Conservation (phyloP, 2,888 invertebrate genomes). For the Athetis lepigone region DNA sequence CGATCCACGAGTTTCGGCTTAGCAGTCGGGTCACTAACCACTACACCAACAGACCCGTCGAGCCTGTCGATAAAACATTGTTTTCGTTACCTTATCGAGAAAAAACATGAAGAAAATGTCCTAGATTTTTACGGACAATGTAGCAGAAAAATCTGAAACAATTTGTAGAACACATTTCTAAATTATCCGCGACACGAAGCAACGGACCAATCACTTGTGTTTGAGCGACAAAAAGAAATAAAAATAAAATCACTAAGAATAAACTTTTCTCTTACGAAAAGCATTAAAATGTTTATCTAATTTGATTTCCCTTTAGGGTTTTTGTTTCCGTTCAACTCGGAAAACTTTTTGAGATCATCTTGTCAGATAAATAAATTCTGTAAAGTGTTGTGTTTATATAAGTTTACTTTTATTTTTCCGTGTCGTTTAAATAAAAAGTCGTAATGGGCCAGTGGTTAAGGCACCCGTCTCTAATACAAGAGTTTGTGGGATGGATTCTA, state of each 20-base stretch:
- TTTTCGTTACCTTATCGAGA: no score
- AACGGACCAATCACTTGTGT: conserved; percentile 27
- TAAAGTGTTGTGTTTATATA: background rate
- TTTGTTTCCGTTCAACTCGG: conserved; percentile 6
- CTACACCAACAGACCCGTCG: no score
- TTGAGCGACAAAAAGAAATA: conserved; percentile 10
- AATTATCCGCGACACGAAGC: background rate
- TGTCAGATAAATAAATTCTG: conserved; percentile 8
- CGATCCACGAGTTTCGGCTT: no score
- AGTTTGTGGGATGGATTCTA: no score
- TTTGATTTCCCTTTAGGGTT: conserved; percentile 14
- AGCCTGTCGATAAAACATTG: no score
- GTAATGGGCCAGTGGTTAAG: no score
- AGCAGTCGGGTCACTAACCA: no score
- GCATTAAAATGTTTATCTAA: conserved; percentile 21
- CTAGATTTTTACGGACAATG: no score
- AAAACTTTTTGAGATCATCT: conserved; percentile 29
- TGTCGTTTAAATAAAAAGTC: no score
- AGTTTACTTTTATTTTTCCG: no score
- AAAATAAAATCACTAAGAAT: conserved; percentile 8
- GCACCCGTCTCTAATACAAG: no score
- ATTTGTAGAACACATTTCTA: background rate
- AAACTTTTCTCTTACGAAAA: conserved; percentile 25
- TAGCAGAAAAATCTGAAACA: background rate
- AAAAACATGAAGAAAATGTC: no score